phyloP scores from a whole-genome alignment of 2,888 invertebrate species.

The Lypha dubia region DNA sequence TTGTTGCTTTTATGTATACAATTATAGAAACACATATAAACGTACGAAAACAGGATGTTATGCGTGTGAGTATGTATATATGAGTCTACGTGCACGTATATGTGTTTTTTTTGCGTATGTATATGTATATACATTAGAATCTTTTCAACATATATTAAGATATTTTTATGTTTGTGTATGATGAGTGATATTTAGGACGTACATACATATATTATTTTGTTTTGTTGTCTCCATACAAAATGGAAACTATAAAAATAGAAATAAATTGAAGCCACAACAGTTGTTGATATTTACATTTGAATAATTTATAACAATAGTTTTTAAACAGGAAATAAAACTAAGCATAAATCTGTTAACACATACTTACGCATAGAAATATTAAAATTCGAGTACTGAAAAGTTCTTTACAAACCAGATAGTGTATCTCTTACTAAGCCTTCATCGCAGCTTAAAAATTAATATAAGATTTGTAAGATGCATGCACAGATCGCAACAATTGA shows the following conservation, averaged over 20 bases:
- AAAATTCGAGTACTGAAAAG: background rate
- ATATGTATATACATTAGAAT: conserved; percentile 16
- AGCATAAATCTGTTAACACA: conserved; percentile 37
- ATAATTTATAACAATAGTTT: conserved; percentile 80
- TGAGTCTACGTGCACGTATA: background rate
- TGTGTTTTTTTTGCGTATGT: background rate
- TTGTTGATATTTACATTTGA: conserved; percentile 82
- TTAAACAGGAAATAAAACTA: conserved; percentile 61
- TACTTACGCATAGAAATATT: conserved; percentile 8
- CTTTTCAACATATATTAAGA: conserved; percentile 32
- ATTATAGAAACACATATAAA: conserved; percentile 19
- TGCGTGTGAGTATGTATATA: background rate
- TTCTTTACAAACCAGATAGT: background rate
- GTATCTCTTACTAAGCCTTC: background rate
- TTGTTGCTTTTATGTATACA: conserved; percentile 31
- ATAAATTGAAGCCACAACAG: conserved; percentile 66
- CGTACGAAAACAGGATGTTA: background rate
- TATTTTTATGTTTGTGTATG: background rate
- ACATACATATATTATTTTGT: conserved; percentile 19
- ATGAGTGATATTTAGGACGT: background rate
- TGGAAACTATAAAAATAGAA: conserved; percentile 61
- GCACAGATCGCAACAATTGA: too few species aligned
- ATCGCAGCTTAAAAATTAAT: background rate
- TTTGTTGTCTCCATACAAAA: conserved; percentile 42
- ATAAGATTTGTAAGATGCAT: background rate